Base-by-base conservation (phyloP, 2,888 invertebrate species). In the Cheiracanthium punctorium region DNA sequence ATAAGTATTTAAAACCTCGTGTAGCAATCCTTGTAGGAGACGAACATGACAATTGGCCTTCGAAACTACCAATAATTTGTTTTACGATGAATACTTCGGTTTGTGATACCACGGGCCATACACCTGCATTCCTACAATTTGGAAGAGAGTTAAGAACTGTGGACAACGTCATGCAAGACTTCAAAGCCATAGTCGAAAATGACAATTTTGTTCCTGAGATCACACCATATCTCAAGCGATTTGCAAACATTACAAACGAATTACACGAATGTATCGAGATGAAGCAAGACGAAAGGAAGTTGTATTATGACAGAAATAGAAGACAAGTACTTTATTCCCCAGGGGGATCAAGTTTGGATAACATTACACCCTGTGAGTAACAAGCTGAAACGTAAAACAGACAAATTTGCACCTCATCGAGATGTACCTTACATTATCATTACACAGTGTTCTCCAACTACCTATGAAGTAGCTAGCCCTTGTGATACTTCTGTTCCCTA, bases 11-110 rank as follows among this genome's bases (percentile, higher is more conserved):
- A 8, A 37, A 37, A 37, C 43, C 43, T 14, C 41, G 41, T 28
- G n/a, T 67, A 28, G 65, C 10, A 30, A 67, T 76, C 14, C 43
- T 76, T 30, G 43, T 76, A 14, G 43, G 67, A 20, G n/a, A 67
- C 17, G 43, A 67, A 1, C 43, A 67, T 17, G 65, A 20, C 5
- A 43, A 17, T n/a, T 76, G 76, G 43, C 20, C 37, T 65, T 30
- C 4, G 1, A 76, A 76, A 67, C 43, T 67, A 4, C 43, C 41
- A 76, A 29, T 67, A 4, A 67, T 67, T 41, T 43, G 10, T 7
- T 67, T 65, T 17, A 20, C 67, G 20, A 76, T 67, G 43, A 65
- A 65, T 65, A 76, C 67, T 12, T 24, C 28, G 4, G 17, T 24
- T 28, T 76, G 43, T 67, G 30, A 41, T 7, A 67, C 32, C 14